Conservation (phyloP, 1,140 invertebrate genomes). For the Campoletis sonorensis region DNA sequence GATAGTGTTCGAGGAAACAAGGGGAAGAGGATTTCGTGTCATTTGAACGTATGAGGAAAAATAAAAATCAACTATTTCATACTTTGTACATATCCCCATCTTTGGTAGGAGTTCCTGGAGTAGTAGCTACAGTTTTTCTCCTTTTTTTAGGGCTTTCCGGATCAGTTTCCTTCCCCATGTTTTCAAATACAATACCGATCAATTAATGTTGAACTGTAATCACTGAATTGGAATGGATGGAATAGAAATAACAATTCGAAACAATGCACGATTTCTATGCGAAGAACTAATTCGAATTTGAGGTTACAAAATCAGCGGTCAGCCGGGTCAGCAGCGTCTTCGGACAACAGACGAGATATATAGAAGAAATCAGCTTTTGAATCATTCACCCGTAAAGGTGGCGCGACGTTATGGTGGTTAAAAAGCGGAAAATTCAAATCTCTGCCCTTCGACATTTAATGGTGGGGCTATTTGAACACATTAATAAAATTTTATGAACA, state of each 20-base stretch:
- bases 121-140: conserved; percentile 59
- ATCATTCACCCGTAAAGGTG: too few species aligned
- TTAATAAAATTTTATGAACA: too few species aligned
- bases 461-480: too few species aligned
- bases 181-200: not conserved
- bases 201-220: not conserved
- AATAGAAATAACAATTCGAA: not conserved
- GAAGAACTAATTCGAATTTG: not conserved
- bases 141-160: conserved; percentile 64
- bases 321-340: too few species aligned
- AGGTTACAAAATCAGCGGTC: not conserved
- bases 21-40: not conserved
- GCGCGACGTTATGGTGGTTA: too few species aligned
- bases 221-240: not conserved
- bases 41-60: too few species aligned
- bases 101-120: conserved; percentile 54
- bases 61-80: too few species aligned
- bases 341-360: too few species aligned
- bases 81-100: conserved; percentile 73
- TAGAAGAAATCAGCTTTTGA: too few species aligned
- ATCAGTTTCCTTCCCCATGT: conserved; percentile 72
- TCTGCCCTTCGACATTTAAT: too few species aligned
- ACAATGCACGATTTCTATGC: not conserved
- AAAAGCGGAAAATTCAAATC: too few species aligned
- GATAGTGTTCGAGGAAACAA: too few species aligned